Evolutionary conservation across 2,797 vertebrate genomes (phyloP), one percentile per base, ranked within the genome.

Genomic region (Gadopsis marmoratus): DNA sequence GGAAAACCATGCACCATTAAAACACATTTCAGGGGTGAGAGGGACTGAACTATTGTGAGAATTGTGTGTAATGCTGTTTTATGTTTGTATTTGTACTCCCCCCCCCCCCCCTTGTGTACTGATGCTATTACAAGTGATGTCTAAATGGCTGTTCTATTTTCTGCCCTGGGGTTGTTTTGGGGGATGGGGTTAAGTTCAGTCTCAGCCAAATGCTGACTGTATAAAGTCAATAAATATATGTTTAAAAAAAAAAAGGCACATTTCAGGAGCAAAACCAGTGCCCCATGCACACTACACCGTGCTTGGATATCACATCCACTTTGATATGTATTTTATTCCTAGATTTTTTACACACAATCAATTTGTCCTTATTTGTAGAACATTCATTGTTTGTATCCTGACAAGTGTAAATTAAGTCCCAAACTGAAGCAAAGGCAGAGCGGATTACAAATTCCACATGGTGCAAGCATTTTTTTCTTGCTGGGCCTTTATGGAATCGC

Each of bases 1-100:
- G 21, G 72, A 56, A 88, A 80, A 85, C 50, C 62, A 81, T 58
- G n/a, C 23, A 71, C 14, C 23, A 29, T 74, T 61, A 84, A 69
- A 78, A 73, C 35, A 35, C 29, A 29, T 12, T 55, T 78, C 65
- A 81, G 13, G 45, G n/a, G n/a, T n/a, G n/a, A n/a, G n/a, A n/a
- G n/a, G n/a, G n/a, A n/a, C n/a, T n/a, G n/a, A n/a, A n/a, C n/a
- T n/a, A n/a, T n/a, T n/a, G n/a, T n/a, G n/a, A n/a, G n/a, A n/a
- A n/a, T n/a, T n/a, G n/a, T n/a, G n/a, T n/a, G n/a, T n/a, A n/a
- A n/a, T n/a, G n/a, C n/a, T n/a, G n/a, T n/a, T n/a, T n/a, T n/a
- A n/a, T n/a, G n/a, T n/a, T n/a, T n/a, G n/a, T n/a, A n/a, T n/a
- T n/a, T n/a, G n/a, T n/a, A n/a, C n/a, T n/a, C n/a, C n/a, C n/a